phyloP scores from a whole-genome alignment of 2,888 invertebrate genomes.

The Autographa gamma region DNA sequence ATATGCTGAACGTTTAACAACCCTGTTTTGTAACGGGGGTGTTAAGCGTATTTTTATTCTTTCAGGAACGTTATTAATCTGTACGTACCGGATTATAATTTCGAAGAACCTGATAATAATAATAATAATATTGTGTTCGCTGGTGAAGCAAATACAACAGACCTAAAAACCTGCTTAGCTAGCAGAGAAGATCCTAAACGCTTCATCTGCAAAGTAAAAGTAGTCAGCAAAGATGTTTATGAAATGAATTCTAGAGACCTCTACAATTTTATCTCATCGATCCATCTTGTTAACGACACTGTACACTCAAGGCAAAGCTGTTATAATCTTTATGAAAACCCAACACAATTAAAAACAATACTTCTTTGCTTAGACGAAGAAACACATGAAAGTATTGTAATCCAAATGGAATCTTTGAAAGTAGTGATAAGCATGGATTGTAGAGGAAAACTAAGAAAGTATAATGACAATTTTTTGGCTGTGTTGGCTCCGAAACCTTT shows the following conservation, averaged over 20 bases:
- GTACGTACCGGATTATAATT: constrained; percentile 21
- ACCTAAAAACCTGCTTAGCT: background rate
- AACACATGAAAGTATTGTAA: accelerated
- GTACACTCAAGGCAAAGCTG: constrained; percentile 19
- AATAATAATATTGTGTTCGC: constrained; percentile 21
- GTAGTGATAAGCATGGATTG: constrained; percentile 11
- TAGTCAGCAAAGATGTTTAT: constrained; percentile 25
- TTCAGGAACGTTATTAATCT: constrained; percentile 51
- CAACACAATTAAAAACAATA: constrained; percentile 16
- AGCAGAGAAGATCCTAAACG: background rate
- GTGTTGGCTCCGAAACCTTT: constrained; percentile 43
- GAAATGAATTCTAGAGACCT: constrained; percentile 21
- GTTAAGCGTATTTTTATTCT: background rate
- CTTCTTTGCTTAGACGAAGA: constrained; percentile 27
- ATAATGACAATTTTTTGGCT: constrained; percentile 31
- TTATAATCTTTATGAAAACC: background rate
- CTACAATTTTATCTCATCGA: constrained; percentile 23
- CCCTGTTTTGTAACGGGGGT: no score
- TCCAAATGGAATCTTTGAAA: constrained; percentile 21
- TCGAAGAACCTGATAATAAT: background rate
- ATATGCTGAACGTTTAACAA: no score
- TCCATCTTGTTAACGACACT: background rate
- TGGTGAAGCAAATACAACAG: constrained; percentile 28
- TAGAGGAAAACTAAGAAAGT: background rate
- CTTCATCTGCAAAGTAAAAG: constrained; percentile 15